Evolutionary conservation across 2,888 invertebrate species (phyloP), one percentile per base, ranked within the genome.

Genomic region (Drosophila bunnanda): DNA sequence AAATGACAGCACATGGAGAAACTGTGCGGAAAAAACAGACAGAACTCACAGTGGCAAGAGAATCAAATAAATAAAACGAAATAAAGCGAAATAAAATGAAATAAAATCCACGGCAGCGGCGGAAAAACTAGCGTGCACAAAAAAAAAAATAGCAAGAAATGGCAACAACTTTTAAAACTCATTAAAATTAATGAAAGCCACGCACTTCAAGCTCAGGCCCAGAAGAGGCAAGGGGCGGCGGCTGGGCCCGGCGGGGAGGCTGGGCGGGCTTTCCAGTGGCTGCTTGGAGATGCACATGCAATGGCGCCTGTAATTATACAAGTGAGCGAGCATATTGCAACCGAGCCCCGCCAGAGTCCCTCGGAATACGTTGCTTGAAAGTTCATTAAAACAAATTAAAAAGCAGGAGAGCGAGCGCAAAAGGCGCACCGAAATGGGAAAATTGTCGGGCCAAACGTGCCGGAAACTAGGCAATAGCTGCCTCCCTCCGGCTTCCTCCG

Each of bases 171-270:
- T 88, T 88, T 80, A 80, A 87, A 85, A 85, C 85, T 85, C 85
- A 85, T 85, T 85, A 85, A 85, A 85, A 85, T 85, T 85, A 85
- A 85, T 88, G 88, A 85, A 88, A 85, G 82, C 88, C 80, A 88
- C 88, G 83, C 83, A 87, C 83, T 84, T 84, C 76, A 84, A 57
- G 80, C 64, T 54, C 61, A 75, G 72, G 71, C 68, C 52, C 28
- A 52, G 48, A 57, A 54, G n/a, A n/a, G n/a, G 38, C 52, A 46
- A 56, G 74, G 30, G 61, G 53, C 36, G 58, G 22, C 22, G 30
- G 43, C n/a, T 13, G 8, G 43, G 17, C 34, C 38, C 2, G 48
- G 17, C 15, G 32, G 52, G 25, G 25, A 25, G 25, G 25, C 4
- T 25, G 25, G 25, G 25, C 25, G 17, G 28, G 12, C 25, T 28